phyloP scores from a whole-genome alignment of 2,113 vertebrate species.

The Equus przewalskii region DNA sequence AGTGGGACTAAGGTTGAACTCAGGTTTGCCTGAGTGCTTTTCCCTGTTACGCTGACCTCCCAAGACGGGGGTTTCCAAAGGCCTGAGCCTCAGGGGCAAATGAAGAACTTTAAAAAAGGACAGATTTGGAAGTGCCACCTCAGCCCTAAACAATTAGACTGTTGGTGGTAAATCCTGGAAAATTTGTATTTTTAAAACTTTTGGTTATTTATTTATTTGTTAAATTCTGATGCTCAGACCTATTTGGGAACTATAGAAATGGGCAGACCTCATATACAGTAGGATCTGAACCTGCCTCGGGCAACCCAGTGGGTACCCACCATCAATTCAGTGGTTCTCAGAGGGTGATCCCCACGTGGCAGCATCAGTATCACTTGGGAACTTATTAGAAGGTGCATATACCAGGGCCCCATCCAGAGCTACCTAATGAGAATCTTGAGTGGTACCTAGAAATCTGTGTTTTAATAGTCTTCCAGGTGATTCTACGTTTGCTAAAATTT shows the following conservation, averaged over 20 bases:
- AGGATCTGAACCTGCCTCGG: neutral
- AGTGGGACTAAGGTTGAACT: neutral
- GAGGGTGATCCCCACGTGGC: accelerated
- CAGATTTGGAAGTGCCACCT: neutral
- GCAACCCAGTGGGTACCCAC: no score
- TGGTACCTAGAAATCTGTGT: no score
- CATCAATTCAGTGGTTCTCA: neutral
- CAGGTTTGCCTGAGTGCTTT: neutral
- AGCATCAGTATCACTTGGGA: neutral
- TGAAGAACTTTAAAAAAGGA: neutral
- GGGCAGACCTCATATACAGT: neutral
- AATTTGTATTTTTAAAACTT: neutral
- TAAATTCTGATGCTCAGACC: neutral
- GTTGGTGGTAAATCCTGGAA: neutral
- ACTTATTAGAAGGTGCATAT: neutral
- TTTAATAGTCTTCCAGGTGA: neutral
- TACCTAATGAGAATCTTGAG: neutral
- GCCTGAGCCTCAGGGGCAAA: neutral
- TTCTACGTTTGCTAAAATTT: neutral
- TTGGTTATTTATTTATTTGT: neutral
- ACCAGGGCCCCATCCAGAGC: neutral
- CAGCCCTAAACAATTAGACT: neutral
- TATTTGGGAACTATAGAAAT: neutral
- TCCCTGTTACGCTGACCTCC: neutral
- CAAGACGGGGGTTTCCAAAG: neutral